Percentiles rank a stretch among this genome's conserved stretches.
These are phyloP conservation scores for Campylorhamphus procurvoides DNA, from an alignment of 2,113 vertebrate species.

Conservation along the genomic window DNA sequence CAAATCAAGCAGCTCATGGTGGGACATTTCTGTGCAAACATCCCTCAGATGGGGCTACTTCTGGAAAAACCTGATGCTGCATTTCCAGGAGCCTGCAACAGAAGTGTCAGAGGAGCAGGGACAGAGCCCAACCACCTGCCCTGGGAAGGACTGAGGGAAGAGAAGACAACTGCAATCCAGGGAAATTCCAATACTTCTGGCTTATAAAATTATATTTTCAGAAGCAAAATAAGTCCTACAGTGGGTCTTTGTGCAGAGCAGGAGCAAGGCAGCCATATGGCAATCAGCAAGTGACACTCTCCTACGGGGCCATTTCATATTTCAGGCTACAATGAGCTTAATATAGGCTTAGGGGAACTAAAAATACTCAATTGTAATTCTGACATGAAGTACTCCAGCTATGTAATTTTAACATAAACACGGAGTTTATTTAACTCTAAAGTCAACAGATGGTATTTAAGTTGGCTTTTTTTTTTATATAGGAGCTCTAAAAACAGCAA, in stretches of 20 bases:
- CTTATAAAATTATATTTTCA: constrained; percentile 18
- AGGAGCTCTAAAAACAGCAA: constrained; percentile 64
- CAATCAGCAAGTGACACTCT: constrained; percentile 63
- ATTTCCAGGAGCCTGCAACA: neutral
- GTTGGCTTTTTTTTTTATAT: constrained; percentile 20
- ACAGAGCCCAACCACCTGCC: neutral
- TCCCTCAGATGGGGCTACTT: neutral
- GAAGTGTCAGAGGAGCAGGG: rapidly evolving
- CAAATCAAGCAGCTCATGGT: neutral
- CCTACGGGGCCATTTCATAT: constrained; percentile 28
- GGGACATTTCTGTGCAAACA: neutral
- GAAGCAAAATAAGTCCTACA: constrained; percentile 22
- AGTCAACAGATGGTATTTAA: constrained; percentile 71
- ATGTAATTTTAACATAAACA: constrained; percentile 66
- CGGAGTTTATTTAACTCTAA: constrained; percentile 62
- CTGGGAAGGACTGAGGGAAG: neutral
- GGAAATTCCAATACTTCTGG: neutral
- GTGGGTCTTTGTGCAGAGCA: constrained; percentile 3
- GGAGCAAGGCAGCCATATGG: constrained; percentile 55
- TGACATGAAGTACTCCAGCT: constrained; percentile 63
- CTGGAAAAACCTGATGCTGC: neutral
- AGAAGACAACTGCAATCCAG: neutral
- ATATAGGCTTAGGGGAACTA: constrained; percentile 50
- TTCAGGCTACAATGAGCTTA: constrained; percentile 55
- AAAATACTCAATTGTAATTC: constrained; percentile 66